These are phyloP conservation scores for Melanotaenia duboulayi DNA, from an alignment of 2,113 vertebrate genomes.

Conservation along the genomic window DNA sequence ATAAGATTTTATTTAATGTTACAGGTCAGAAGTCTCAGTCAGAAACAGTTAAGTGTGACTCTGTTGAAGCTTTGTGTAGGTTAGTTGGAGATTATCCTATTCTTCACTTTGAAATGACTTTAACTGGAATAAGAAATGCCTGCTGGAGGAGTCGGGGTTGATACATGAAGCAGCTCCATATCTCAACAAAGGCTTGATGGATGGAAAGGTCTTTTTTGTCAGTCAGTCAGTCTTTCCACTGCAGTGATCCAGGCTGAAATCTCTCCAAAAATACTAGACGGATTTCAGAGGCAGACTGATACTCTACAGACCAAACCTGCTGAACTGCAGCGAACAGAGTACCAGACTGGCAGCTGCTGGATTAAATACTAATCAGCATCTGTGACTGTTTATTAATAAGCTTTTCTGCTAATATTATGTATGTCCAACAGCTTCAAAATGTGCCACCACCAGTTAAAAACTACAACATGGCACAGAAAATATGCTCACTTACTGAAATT, in stretches of 20 bases:
- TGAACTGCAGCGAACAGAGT: neutral
- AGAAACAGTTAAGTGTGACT: neutral
- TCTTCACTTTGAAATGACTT: neutral
- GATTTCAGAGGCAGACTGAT: constrained; percentile 2
- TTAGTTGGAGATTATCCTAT: too few relatives aligned
- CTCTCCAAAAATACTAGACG: neutral
- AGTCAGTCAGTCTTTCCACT: neutral
- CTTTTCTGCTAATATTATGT: neutral
- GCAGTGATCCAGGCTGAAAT: constrained; percentile 2
- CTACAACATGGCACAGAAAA: neutral
- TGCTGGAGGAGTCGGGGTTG: neutral
- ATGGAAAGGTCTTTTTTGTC: neutral
- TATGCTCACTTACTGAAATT: neutral
- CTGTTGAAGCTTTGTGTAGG: too few relatives aligned
- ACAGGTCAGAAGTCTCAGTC: constrained; percentile 11
- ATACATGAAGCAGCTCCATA: neutral
- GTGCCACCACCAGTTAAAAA: neutral
- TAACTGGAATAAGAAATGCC: neutral
- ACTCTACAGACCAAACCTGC: neutral
- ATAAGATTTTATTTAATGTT: neutral
- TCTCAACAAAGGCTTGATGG: neutral
- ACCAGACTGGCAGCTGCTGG: neutral
- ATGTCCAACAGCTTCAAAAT: neutral
- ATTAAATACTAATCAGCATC: neutral
- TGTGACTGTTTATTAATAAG: neutral